These are phyloP conservation scores for Lepidurus packardi DNA, from an alignment of 1,140 invertebrate genomes.

Conservation along the genomic window DNA sequence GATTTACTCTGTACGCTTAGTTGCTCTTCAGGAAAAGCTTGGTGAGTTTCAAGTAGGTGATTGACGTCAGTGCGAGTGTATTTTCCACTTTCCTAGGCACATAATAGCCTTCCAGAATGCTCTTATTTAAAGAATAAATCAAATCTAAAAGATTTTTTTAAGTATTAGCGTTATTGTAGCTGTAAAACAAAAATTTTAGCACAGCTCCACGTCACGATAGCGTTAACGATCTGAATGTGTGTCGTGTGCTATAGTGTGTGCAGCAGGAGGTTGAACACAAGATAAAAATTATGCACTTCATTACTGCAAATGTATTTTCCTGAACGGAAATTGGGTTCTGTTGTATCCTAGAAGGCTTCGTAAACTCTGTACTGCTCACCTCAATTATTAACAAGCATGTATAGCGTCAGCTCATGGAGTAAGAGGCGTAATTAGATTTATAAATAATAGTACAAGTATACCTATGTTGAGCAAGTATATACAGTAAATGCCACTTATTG, in stretches of 20 bases:
- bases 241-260: neutral
- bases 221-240: neutral
- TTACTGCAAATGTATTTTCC: neutral
- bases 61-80: too few relatives aligned
- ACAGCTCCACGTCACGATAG: too few relatives aligned
- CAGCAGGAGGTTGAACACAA: neutral
- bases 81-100: too few relatives aligned
- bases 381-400: constrained; percentile 11
- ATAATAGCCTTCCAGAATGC: too few relatives aligned
- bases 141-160: neutral
- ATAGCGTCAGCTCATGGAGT: neutral
- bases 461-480: too few relatives aligned
- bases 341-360: neutral
- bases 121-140: neutral
- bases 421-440: neutral
- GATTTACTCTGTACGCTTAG: too few relatives aligned
- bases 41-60: too few relatives aligned
- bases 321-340: neutral
- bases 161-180: neutral
- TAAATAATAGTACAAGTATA: too few relatives aligned
- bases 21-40: too few relatives aligned
- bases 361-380: constrained; percentile 2
- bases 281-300: neutral
- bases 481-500: too few relatives aligned
- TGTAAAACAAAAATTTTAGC: neutral